Conservation (phyloP, 2,113 vertebrate genomes). For the Cercopithecus mona region DNA sequence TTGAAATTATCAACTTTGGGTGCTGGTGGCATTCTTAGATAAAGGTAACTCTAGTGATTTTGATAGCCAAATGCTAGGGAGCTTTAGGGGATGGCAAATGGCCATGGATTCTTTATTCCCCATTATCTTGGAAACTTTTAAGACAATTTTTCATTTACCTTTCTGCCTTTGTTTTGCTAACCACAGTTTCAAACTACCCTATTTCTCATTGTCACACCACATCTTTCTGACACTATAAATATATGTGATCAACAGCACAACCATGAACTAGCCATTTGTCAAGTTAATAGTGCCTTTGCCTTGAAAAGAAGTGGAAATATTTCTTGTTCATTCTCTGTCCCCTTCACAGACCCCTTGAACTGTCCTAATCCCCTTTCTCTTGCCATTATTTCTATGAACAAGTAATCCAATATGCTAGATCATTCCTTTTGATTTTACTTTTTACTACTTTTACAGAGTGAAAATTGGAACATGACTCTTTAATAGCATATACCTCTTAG, state of each 20-base stretch:
- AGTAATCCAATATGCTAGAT: not conserved
- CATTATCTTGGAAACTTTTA: slow-evolving; percentile 55
- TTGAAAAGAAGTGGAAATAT: slow-evolving; percentile 70
- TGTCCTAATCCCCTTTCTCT: slow-evolving; percentile 12
- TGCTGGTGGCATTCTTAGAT: not conserved
- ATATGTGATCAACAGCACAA: slow-evolving; percentile 59
- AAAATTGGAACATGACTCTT: slow-evolving; percentile 4
- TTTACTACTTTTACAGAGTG: not conserved
- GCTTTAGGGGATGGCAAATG: not conserved
- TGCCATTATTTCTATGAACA: not conserved
- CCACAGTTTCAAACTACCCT: slow-evolving; percentile 53
- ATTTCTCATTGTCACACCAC: slow-evolving; percentile 67
- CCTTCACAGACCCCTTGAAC: slow-evolving; percentile 42
- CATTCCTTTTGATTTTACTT: slow-evolving; percentile 30
- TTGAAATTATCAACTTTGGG: not conserved
- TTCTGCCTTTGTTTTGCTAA: slow-evolving; percentile 65
- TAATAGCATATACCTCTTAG: not conserved
- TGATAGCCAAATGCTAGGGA: not conserved
- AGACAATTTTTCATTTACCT: slow-evolving; percentile 62
- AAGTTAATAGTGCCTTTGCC: slow-evolving; percentile 70
- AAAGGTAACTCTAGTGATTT: not conserved
- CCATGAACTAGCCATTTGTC: slow-evolving; percentile 61
- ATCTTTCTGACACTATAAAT: slow-evolving; percentile 72
- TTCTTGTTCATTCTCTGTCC: slow-evolving; percentile 52
- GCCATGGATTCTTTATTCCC: not conserved